Base-by-base conservation (phyloP, 1,140 invertebrate species). In the Proctacanthus coquilletti region DNA sequence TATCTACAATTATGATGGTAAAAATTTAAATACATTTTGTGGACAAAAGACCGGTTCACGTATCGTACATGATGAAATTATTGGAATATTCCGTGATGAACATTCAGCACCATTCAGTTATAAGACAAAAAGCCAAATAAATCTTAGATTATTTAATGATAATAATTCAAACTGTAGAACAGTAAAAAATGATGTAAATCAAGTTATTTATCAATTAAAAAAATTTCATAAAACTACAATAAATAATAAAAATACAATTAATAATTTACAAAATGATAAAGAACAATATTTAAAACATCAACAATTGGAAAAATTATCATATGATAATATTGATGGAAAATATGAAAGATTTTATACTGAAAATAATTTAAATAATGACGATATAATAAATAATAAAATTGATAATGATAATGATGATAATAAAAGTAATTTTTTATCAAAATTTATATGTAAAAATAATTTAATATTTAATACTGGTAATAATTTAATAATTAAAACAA, bases 41-140 rank as follows among this genome's bases (percentile, higher is more conserved):
- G 18, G 40, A 6, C 50, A 51, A 37, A 52, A 44, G 19, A 36
- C 49, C 11, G 51, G 43, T 0, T 18, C 45, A 6, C 54, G 54
- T 34, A 31, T 50, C 9, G 31, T 57, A 3, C 49, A 51, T 13
- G 54, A 57, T 30, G 54, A 57, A 14, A 42, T 44, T 14, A 33
- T 36, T 6, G 38, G 42, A 3, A 31, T 45, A 21, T 51, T 43
- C 38, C 50, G 44, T 2, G 54, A 57, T 42, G 54, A 57, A 34
- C 52, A 57, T 43, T 57, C 54, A 8, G 44, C 23, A 27, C 54
- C 54, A 8, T 57, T 57, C 34, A 48, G 48, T 36, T 51, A 43
- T 27, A 45, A 46, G 17, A 57, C 54, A 4, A 50, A 47, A 34
- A 57, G 55, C 2, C 54, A 57, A 46, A 48, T 54, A 27, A 51